A percentile compares a stretch with the other conserved stretches of the same genome.
Conservation (phyloP, 2,113 vertebrate genomes). For the Marcusenius ussheri region DNA sequence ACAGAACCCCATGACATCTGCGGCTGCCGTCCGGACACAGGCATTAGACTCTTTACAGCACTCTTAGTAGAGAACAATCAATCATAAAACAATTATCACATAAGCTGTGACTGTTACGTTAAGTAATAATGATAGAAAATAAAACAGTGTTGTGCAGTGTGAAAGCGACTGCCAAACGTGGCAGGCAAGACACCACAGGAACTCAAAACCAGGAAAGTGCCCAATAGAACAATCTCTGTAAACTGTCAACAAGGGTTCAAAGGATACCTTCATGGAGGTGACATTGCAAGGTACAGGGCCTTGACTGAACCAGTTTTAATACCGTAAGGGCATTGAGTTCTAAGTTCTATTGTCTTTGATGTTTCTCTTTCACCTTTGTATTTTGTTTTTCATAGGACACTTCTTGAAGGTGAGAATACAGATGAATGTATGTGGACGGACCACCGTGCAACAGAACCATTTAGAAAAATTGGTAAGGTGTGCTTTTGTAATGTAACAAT, state of each 20-base stretch:
- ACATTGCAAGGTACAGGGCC: neutral
- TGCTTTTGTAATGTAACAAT: neutral
- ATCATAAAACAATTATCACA: too few species aligned
- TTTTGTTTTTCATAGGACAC: conserved; percentile 60
- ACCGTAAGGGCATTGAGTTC: neutral
- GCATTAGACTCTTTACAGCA: too few species aligned
- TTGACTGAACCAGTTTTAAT: neutral
- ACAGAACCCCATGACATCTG: too few species aligned
- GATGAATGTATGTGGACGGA: conserved; percentile 61
- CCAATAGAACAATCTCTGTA: neutral
- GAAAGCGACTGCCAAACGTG: neutral
- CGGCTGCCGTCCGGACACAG: too few species aligned
- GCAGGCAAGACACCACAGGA: neutral
- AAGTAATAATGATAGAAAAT: too few species aligned
- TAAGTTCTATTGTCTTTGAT: neutral
- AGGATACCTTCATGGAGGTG: neutral
- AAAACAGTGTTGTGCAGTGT: neutral
- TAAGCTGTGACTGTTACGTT: too few species aligned
- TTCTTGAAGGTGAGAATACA: conserved; percentile 76
- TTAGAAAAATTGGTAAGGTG: conserved; percentile 60
- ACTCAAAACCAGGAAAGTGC: neutral
- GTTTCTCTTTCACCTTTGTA: neutral
- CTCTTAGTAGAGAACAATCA: too few species aligned
- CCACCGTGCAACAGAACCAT: conserved; percentile 47
- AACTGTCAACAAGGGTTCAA: neutral